Conservation (phyloP, 2,888 invertebrate genomes). For the Slavum lentiscoides region DNA sequence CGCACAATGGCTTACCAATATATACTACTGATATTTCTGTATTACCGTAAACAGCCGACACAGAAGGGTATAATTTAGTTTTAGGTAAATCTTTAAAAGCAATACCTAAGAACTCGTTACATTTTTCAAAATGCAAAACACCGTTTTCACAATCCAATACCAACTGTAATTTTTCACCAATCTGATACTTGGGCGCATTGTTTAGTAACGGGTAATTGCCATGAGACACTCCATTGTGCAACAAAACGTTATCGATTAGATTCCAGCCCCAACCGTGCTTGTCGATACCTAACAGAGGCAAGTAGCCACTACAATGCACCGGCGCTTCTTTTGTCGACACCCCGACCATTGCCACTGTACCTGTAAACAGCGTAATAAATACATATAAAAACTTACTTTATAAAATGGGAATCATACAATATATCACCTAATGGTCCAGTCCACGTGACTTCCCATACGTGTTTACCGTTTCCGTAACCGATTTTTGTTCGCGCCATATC, state of each 20-base stretch:
- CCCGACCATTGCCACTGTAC: constrained; percentile 96
- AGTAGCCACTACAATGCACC: constrained; percentile 92
- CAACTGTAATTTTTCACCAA: constrained; percentile 94
- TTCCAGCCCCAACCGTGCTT: constrained; percentile 99
- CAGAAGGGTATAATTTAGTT: constrained; percentile 79
- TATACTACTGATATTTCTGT: constrained; percentile 99
- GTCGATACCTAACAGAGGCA: constrained; percentile 90
- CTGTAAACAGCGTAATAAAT: constrained; percentile 13
- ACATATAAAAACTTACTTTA: background rate
- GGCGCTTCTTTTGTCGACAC: constrained; percentile 93
- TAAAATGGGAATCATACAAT: background rate
- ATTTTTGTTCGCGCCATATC: constrained; percentile 91
- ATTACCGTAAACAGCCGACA: constrained; percentile 98
- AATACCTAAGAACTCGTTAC: constrained; percentile 96
- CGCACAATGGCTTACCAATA: constrained; percentile 93
- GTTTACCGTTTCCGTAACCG: constrained; percentile 87
- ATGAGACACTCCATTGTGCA: constrained; percentile 94
- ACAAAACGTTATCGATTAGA: constrained; percentile 92
- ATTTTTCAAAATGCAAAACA: constrained; percentile 95
- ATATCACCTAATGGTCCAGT: constrained; percentile 82
- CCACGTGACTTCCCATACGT: constrained; percentile 98
- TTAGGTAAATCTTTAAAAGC: constrained; percentile 94
- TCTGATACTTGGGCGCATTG: constrained; percentile 96
- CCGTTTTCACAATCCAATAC: constrained; percentile 98
- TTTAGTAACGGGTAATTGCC: constrained; percentile 91